Evolutionary conservation across 2,797 vertebrate species (phyloP).

Genomic region (Myotis findleyi): DNA sequence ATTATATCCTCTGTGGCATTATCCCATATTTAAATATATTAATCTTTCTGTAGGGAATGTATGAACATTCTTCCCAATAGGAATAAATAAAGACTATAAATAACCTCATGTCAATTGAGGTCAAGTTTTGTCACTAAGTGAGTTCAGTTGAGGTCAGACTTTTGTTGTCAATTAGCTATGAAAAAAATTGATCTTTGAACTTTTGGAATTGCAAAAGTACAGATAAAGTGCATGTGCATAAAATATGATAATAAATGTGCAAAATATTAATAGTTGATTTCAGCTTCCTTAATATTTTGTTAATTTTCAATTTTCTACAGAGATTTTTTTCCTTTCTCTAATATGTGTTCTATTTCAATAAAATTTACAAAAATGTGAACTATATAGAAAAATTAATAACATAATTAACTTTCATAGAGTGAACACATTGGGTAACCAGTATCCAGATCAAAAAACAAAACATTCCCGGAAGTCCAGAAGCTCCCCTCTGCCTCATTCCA

Average conservation of each 20-base stretch:
- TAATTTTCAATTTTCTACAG: neutral
- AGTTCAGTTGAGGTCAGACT: slow-evolving; percentile 21
- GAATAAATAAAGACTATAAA: slow-evolving; percentile 62
- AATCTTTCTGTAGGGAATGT: neutral
- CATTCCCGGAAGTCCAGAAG: neutral
- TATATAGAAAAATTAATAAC: neutral
- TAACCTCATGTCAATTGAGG: slow-evolving; percentile 46
- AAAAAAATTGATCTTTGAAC: slow-evolving; percentile 36
- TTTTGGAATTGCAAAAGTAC: slow-evolving; percentile 19
- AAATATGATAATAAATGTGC: slow-evolving; percentile 3
- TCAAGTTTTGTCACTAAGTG: slow-evolving; percentile 39
- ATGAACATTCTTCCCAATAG: slow-evolving; percentile 53
- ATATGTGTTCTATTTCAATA: neutral
- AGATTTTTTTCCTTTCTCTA: neutral
- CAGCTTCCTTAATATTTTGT: neutral
- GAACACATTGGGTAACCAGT: neutral
- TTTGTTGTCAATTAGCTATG: neutral
- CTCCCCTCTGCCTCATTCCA: neutral
- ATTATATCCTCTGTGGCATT: neutral
- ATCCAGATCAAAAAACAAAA: neutral
- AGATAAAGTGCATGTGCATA: neutral
- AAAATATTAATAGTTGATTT: slow-evolving; percentile 21
- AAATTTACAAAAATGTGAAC: neutral
- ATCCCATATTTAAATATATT: neutral
- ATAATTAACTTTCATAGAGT: neutral